phyloP scores from a whole-genome alignment of 2,797 vertebrate genomes.

The Notamacropus eugenii region DNA sequence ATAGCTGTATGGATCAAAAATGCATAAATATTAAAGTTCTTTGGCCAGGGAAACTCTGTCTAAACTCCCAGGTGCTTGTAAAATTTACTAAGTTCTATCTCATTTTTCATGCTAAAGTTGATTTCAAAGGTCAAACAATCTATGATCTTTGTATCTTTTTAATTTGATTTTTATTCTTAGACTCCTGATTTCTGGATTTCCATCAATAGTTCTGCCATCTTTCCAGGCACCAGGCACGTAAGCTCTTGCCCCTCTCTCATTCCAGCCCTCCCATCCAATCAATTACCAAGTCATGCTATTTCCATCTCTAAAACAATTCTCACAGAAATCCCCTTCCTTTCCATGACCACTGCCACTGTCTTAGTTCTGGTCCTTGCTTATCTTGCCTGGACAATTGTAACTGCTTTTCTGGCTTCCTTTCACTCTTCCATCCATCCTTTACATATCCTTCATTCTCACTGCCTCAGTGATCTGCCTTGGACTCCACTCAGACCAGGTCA shows the following conservation, averaged over 20 bases:
- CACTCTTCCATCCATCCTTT: neutral
- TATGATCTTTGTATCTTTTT: neutral
- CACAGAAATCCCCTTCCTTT: neutral
- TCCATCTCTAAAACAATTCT: neutral
- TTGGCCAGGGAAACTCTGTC: constrained; percentile 56
- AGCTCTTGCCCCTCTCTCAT: neutral
- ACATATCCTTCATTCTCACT: neutral
- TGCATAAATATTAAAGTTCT: constrained; percentile 74
- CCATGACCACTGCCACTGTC: neutral
- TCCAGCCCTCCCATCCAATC: neutral
- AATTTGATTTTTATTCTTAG: constrained; percentile 1
- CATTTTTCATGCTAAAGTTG: constrained; percentile 27
- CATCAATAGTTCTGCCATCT: neutral
- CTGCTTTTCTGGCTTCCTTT: neutral
- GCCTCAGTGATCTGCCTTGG: neutral
- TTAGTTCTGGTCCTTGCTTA: neutral
- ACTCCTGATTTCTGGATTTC: neutral
- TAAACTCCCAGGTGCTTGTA: constrained; percentile 50
- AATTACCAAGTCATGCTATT: neutral
- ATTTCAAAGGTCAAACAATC: constrained; percentile 31
- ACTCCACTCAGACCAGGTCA: neutral
- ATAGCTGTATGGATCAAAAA: constrained; percentile 78
- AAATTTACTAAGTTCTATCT: constrained; percentile 47
- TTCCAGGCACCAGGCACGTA: neutral
- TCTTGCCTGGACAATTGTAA: neutral